Percentiles rank a stretch among this genome's conserved stretches.
Evolutionary conservation across 2,113 vertebrate species (phyloP).

Genomic region (Clupea harengus): DNA sequence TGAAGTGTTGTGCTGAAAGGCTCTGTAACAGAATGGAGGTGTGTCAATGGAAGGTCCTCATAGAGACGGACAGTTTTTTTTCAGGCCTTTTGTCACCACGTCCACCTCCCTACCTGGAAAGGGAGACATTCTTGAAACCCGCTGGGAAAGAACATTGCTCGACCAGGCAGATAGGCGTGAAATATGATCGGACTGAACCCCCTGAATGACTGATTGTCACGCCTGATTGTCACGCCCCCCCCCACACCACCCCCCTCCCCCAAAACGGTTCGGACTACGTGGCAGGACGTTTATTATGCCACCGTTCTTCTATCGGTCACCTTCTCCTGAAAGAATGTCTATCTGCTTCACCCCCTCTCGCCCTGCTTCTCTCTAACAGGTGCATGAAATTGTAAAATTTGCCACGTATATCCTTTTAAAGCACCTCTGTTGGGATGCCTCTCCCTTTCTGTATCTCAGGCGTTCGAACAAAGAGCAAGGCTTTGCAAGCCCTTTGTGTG

Average conservation of each 20-base stretch:
- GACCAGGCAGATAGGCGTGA: conserved; percentile 55
- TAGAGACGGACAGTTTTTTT: neutral
- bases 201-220: conserved; percentile 57
- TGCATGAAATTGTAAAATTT: too few relatives aligned
- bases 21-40: neutral
- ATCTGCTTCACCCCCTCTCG: conserved; percentile 31
- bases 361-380: neutral
- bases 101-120: neutral
- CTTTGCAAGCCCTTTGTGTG: neutral
- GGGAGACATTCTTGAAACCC: neutral
- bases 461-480: neutral
- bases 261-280: conserved; percentile 35
- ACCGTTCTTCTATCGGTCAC: conserved; percentile 32
- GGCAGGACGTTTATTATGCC: neutral
- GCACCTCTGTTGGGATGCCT: neutral
- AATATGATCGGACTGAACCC: conserved; percentile 56
- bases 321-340: conserved; percentile 51
- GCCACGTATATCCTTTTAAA: conserved; percentile 18
- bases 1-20: neutral
- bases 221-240: neutral
- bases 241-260: neutral
- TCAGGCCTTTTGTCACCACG: neutral
- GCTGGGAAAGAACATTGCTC: conserved; percentile 45
- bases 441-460: conserved; percentile 36
- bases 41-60: neutral